Conservation (phyloP, 2,797 vertebrate species). For the Sparidentex hasta region DNA sequence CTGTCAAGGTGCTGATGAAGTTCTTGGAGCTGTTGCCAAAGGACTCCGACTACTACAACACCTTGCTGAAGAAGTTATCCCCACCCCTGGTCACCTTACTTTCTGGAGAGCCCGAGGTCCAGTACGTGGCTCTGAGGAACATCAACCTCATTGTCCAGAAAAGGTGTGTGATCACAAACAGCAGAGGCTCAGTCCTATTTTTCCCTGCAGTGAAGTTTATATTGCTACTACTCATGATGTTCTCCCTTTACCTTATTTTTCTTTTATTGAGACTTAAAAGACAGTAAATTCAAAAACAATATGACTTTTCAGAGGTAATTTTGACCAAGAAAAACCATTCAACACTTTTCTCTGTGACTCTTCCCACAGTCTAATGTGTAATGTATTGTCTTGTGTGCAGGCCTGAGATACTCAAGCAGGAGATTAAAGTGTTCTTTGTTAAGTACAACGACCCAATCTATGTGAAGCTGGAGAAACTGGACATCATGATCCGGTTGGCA, state of each 20-base stretch:
- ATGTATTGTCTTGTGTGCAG: constrained; percentile 76
- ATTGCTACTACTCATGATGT: not conserved
- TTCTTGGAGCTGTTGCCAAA: constrained; percentile 97
- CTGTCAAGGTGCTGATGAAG: constrained; percentile 99
- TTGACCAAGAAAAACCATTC: not conserved
- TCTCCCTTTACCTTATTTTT: not conserved
- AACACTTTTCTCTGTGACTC: not conserved
- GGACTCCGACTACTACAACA: constrained; percentile 98
- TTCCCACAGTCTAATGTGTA: not conserved
- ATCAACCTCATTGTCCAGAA: constrained; percentile 99
- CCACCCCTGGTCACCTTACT: constrained; percentile 96
- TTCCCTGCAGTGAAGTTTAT: not conserved
- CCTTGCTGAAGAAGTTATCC: constrained; percentile 96
- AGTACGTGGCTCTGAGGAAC: constrained; percentile 98
- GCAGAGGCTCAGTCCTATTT: not conserved
- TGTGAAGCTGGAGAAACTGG: constrained; percentile 98
- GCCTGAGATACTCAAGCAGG: constrained; percentile 97
- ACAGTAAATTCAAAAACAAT: not conserved
- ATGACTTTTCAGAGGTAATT: not conserved
- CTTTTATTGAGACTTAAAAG: no score
- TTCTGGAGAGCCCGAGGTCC: constrained; percentile 98
- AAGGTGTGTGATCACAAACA: constrained; percentile 83
- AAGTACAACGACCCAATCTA: constrained; percentile 99
- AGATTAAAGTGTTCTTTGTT: constrained; percentile 99
- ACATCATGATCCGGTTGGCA: constrained; percentile 99